These are phyloP conservation scores for Drosophila peninsularis DNA, from an alignment of 2,888 invertebrate genomes.

Conservation along the genomic window DNA sequence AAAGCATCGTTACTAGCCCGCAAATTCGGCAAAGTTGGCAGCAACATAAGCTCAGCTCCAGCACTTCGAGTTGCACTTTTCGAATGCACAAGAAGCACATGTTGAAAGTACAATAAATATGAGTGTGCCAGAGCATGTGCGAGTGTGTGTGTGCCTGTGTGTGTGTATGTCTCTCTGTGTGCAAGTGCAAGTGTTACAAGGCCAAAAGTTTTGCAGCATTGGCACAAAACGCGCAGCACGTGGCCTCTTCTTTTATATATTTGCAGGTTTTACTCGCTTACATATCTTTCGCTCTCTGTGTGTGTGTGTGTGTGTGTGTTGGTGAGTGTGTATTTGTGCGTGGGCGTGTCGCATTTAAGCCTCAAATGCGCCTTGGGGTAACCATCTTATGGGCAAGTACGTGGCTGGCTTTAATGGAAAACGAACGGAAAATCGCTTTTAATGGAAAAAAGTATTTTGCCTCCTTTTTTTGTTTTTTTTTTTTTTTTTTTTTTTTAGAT, in stretches of 20 bases:
- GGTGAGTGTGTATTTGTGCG: conserved; percentile 28
- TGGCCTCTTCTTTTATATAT: conserved; percentile 76
- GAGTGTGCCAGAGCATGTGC: conserved; percentile 4
- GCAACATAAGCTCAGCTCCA: conserved; percentile 24
- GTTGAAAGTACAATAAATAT: conserved; percentile 72
- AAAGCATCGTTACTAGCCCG: conserved; percentile 67
- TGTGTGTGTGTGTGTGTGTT: conserved; percentile 14
- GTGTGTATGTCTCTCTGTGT: conserved; percentile 2
- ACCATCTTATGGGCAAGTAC: conserved; percentile 65
- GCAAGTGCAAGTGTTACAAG: conserved; percentile 77
- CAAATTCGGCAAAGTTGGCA: conserved; percentile 60
- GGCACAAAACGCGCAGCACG: conserved; percentile 76
- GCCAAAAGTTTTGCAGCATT: conserved; percentile 75
- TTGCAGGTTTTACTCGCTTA: conserved; percentile 57
- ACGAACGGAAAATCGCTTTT: conserved; percentile 78
- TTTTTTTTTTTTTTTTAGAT: conserved; percentile 2
- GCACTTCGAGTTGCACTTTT: conserved; percentile 35
- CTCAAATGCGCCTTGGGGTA: conserved; percentile 72
- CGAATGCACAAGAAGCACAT: conserved; percentile 47
- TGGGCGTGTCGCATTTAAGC: conserved; percentile 78
- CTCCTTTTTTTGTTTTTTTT: neutral
- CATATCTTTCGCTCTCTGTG: conserved; percentile 38
- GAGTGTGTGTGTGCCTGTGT: neutral
- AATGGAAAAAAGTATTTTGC: conserved; percentile 61
- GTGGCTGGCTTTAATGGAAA: conserved; percentile 76